Percentiles rank a stretch among this genome's conserved stretches.
phyloP scores from a whole-genome alignment of 2,797 vertebrate genomes.

The Rallus crepitans region DNA sequence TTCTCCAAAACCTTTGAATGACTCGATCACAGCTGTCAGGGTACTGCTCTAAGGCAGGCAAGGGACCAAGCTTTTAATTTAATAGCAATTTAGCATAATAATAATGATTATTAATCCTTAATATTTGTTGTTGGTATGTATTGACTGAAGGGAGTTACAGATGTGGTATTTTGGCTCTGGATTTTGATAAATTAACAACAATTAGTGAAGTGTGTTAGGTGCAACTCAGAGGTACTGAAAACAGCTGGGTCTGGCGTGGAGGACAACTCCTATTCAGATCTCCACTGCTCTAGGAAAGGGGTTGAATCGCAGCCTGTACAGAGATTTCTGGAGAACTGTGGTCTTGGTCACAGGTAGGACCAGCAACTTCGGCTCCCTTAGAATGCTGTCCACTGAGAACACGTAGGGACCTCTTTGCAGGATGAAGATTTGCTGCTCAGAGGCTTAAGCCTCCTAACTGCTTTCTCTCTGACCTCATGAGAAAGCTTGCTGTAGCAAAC shows the following conservation, averaged over 20 bases:
- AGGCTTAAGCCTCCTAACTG: background rate
- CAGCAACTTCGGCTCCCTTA: background rate
- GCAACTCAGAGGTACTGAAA: background rate
- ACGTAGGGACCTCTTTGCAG: background rate
- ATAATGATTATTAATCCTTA: background rate
- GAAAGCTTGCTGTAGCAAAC: background rate
- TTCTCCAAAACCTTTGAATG: constrained; percentile 9
- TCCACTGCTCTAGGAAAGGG: background rate
- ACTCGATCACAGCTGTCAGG: background rate
- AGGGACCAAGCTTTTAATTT: background rate
- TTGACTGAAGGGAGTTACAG: background rate
- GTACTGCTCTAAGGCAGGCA: background rate
- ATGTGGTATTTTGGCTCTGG: background rate
- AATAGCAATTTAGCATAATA: background rate
- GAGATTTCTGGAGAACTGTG: background rate
- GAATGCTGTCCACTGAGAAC: background rate
- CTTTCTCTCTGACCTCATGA: background rate
- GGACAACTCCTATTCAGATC: background rate
- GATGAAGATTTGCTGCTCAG: background rate
- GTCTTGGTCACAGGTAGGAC: background rate
- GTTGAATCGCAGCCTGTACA: background rate
- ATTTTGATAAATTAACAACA: background rate
- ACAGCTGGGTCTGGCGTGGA: background rate
- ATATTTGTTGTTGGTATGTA: background rate
- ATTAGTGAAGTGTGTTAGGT: background rate